Base-by-base conservation (phyloP, 2,113 vertebrate species). In the Gopherus evgoodei region DNA sequence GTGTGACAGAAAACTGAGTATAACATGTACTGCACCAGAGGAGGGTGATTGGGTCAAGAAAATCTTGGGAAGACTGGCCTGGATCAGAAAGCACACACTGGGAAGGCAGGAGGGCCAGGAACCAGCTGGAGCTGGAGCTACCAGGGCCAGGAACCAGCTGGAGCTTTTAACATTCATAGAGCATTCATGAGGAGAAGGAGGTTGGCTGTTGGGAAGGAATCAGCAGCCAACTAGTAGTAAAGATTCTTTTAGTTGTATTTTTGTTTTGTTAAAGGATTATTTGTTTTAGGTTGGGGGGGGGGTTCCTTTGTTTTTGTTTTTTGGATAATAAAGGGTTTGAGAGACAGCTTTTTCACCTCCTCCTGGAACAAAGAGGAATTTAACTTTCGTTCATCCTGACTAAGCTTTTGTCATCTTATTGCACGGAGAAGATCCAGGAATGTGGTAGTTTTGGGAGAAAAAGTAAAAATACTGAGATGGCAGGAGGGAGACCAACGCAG, bases 341-440 rank as follows among this genome's bases (percentile, higher is more conserved):
- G n/a, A 16, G 2, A 62, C 83, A 25, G 5, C 54, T 57, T 35
- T 91, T 69, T 42, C n/a, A 22, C 44, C 25, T 29, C 62, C 31
- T 65, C 62, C 35, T 69, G 35, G 16, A 69, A 35, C 35, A 69
- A 69, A 69, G 35, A 69, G 35, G 29, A 69, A 35, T 69, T 69
- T n/a, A 69, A 69, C 62, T n/a, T 35, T 81, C 53, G 31, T 38
- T 1, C 5, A 10, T 82, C 72, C 31, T 84, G 22, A 5, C 7
- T 1, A 0, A 80, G 4, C 8, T 50, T 69, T 4, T 86, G 88
- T n/a, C 9, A 1, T 65, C 44, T 42, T 31, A 17, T 75, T 38
- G 29, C 27, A 75, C 4, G 2, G 4, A 1, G 0, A 1, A 0
- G 0, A 14, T 11, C 31, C 50, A 69, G 80, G 42, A 62, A 62